Percentiles rank a stretch among this genome's conserved stretches.
Evolutionary conservation across 2,797 vertebrate genomes (phyloP).

Genomic region (Chaunax sp.): DNA sequence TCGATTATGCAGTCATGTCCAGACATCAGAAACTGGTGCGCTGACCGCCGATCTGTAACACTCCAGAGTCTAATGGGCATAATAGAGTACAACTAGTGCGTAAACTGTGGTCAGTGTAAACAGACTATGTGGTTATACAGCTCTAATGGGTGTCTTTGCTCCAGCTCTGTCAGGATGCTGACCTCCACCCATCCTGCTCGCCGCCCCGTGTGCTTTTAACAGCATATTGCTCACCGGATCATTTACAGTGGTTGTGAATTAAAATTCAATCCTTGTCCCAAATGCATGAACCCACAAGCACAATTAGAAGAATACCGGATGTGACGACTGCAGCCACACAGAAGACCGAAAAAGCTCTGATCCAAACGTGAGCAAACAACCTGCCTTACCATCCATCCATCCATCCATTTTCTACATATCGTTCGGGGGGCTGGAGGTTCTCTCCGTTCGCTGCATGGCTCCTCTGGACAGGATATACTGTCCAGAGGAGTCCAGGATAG

Average conservation of each 20-base stretch:
- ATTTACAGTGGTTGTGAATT: conserved; percentile 47
- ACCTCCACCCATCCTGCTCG: conserved; percentile 40
- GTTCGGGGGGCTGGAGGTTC: no score
- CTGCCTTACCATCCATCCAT: no score
- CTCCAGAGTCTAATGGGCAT: conserved; percentile 40
- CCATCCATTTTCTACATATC: no score
- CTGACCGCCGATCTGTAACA: conserved; percentile 41
- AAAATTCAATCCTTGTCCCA: conserved; percentile 15
- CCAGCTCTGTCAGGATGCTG: conserved; percentile 36
- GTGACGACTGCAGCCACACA: no score
- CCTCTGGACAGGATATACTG: no score
- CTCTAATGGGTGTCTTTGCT: conserved; percentile 53
- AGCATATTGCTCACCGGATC: conserved; percentile 28
- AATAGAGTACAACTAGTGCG: conserved; percentile 64
- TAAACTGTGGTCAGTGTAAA: conserved; percentile 65
- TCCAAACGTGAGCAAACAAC: no score
- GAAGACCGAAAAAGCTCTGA: no score
- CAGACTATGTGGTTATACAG: conserved; percentile 54
- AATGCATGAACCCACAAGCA: neutral
- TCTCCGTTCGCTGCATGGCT: no score
- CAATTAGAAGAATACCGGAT: neutral
- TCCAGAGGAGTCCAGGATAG: no score
- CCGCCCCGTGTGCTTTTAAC: conserved; percentile 38
- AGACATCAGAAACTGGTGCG: conserved; percentile 46
- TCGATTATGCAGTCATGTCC: conserved; percentile 64